These are phyloP conservation scores for Talpa occidentalis DNA, from an alignment of 2,113 vertebrate species.

Conservation along the genomic window DNA sequence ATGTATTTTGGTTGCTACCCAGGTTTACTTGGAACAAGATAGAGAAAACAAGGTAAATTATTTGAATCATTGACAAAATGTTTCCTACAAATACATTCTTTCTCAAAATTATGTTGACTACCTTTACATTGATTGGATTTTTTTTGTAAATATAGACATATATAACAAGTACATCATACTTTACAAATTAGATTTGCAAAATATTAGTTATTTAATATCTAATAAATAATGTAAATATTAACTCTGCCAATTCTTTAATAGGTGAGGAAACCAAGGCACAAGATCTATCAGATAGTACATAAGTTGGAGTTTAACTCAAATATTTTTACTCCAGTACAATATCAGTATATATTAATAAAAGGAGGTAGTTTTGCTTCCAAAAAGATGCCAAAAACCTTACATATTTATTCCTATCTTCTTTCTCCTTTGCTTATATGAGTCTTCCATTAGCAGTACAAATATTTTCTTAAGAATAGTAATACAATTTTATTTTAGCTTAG, in stretches of 20 bases:
- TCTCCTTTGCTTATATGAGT: conserved; percentile 43
- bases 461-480: conserved; percentile 71
- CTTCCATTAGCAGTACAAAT: conserved; percentile 75
- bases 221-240: background rate
- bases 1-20: background rate
- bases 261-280: conserved; percentile 5
- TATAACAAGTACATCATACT: background rate
- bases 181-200: background rate
- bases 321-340: background rate
- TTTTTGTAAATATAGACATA: background rate
- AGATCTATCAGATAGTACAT: background rate
- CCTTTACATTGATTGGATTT: background rate
- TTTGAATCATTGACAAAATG: background rate
- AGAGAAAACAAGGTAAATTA: background rate
- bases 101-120: background rate
- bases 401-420: background rate
- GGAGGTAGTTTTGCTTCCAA: background rate
- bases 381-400: background rate
- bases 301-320: background rate
- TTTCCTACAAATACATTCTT: background rate
- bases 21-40: background rate
- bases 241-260: background rate
- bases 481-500: conserved; percentile 75
- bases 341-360: conserved; percentile 24
- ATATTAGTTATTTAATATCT: background rate